phyloP scores from a whole-genome alignment of 1,140 invertebrate genomes.

The Cecropterus lyciades region DNA sequence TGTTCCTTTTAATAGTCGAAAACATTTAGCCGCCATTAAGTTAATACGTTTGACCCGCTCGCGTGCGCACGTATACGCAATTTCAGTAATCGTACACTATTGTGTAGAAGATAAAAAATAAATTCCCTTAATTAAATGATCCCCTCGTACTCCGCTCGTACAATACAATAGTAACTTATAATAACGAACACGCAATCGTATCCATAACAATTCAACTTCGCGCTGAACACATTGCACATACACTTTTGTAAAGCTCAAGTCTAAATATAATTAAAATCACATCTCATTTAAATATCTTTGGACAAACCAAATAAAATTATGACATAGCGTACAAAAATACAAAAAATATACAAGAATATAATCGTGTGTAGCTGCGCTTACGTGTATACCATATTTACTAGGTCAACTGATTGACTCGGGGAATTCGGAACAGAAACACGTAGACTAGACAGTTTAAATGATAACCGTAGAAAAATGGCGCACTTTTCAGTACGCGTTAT shows the following conservation, averaged over 20 bases:
- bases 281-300: constrained; percentile 82
- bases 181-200: constrained; percentile 65
- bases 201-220: constrained; percentile 46
- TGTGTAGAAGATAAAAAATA: constrained; percentile 36
- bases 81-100: constrained; percentile 23
- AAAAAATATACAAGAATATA: constrained; percentile 76
- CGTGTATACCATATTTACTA: constrained; percentile 39
- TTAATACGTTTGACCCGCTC: neutral
- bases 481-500: neutral
- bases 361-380: constrained; percentile 41
- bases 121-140: constrained; percentile 39
- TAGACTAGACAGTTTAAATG: constrained; percentile 26
- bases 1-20: constrained; percentile 18
- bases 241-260: constrained; percentile 77
- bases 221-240: constrained; percentile 66
- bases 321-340: constrained; percentile 78
- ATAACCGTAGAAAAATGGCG: constrained; percentile 7
- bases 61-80: constrained; percentile 7
- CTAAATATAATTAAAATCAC: constrained; percentile 76
- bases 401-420: no score
- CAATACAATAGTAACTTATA: constrained; percentile 54
- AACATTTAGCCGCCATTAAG: constrained; percentile 5
- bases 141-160: constrained; percentile 40
- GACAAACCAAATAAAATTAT: constrained; percentile 80
- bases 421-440: constrained; percentile 3